Base-by-base conservation (phyloP, 2,797 vertebrate species). In the Microhierax caerulescens region DNA sequence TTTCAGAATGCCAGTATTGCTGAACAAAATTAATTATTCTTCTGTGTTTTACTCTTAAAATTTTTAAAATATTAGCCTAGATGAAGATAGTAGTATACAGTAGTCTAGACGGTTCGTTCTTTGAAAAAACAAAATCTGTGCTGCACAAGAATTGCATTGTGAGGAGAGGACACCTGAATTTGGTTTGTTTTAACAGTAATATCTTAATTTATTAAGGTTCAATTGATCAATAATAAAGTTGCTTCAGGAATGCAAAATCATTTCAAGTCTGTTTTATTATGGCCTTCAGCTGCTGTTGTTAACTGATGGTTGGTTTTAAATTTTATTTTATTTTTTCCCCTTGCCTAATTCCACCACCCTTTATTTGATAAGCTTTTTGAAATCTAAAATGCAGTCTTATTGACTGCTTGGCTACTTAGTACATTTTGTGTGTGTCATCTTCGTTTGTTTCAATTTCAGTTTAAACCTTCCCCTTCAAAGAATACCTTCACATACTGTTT, bases 1-100 rank as follows among this genome's bases (percentile, higher is more conserved):
- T 97, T 97, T 96, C 88, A 92, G 59, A 53, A 68, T 97, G 90
- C 91, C 81, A 93, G 82, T 91, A 65, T 95, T 96, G 60, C 79
- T 95, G 94, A 78, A 39, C 80, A 81, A 97, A 97, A 97, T 95
- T 63, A 97, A 43, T 64, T 81, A 74, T 50, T 69, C 72, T 88
- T 96, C 75, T 75, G 15, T 92, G 54, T 87, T 97, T 96, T 95
- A 68, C 80, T 92, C 76, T 57, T 91, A 73, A 63, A 37, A 41
- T 48, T 59, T 57, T 59, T 32, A 41, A 95, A 97, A 92, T 96
- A 68, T 48, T 94, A 90, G 61, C 90, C 47, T 89, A 70, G 53
- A 53, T 95, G 70, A 96, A 53, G 20, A 5, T 61, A 48, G 13
- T 37, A 37, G 19, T 50, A 37, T 41, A 9, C 32, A 56, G 23